Base-by-base conservation (phyloP, 2,888 invertebrate genomes). In the Eupeodes latifasciatus region DNA sequence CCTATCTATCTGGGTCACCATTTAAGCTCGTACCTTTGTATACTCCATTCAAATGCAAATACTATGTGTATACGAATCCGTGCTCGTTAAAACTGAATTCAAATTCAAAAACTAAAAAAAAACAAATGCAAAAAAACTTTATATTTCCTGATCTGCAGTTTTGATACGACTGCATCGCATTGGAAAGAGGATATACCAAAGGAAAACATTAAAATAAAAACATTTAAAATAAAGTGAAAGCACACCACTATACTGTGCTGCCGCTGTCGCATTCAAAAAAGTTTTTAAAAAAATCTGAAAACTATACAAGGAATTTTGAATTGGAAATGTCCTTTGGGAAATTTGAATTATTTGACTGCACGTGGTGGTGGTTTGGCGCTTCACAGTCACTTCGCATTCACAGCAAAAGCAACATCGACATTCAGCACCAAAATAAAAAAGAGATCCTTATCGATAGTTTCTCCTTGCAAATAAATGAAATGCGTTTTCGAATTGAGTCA, bases 241-340 rank as follows among this genome's bases (percentile, higher is more conserved):
- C 88, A 67, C 61, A 59, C 72, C 47, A n/a, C 71, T 44, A 5
- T 16, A 27, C 27, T 27, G 27, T 19, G 19, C 19, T 19, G 19
- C 19, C 16, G 49, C 27, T 71, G 36, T 12, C 12, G 14, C 72
- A 75, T 72, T 19, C 47, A 64, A 14, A 75, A 72, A 74, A 74
- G 78, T 69, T 66, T 36, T 36, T 19, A 19, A 19, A 27, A 27
- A 27, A 27, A 27, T 27, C 27, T 27, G 27, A 27, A 72, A 69
- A 79, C 86, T 64, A 40, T 40, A 61, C 71, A 59, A 72, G 69
- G 72, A 87, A 74, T 81, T 84, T 81, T 64, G 71, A 88, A 81
- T 81, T 78, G 88, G 74, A 81, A 81, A 85, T 81, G 78, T 88
- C 88, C 88, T 88, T 88, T 85, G 84, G 81, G 78, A 88, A 88